Conservation (phyloP, 2,888 invertebrate genomes). For the Vanessa cardui region DNA sequence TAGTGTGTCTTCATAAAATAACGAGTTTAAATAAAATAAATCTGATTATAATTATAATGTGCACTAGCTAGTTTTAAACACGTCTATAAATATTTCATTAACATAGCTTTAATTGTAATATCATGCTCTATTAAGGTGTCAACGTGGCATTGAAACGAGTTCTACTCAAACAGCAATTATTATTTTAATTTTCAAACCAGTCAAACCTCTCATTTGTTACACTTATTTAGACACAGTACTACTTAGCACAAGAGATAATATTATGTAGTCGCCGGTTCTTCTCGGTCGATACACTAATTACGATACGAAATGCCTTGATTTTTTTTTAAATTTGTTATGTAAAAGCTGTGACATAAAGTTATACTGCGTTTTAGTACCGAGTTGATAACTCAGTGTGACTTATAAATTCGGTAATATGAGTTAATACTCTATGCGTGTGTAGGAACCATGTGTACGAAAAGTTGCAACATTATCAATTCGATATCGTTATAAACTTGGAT, state of each 20-base stretch:
- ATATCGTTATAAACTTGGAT: not conserved
- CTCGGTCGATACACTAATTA: too few species aligned
- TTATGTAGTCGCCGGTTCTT: not conserved
- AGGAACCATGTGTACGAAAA: constrained; percentile 1
- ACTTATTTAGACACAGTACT: not conserved
- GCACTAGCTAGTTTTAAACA: not conserved
- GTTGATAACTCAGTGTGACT: not conserved
- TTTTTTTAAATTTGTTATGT: not conserved
- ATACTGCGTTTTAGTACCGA: not conserved
- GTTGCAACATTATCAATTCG: constrained; percentile 1
- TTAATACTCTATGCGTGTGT: constrained; percentile 3
- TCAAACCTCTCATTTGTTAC: not conserved
- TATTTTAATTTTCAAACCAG: constrained; percentile 4
- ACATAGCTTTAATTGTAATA: constrained; percentile 11
- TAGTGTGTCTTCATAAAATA: not conserved
- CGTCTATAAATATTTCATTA: constrained; percentile 5
- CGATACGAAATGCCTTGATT: too few species aligned
- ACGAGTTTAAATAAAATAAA: too few species aligned
- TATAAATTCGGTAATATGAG: not conserved
- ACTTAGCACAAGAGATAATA: not conserved
- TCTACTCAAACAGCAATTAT: constrained; percentile 4
- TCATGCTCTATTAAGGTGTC: constrained; percentile 3
- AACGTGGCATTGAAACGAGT: constrained; percentile 10
- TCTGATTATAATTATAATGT: too few species aligned
- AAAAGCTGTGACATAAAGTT: not conserved